phyloP scores from a whole-genome alignment of 2,113 vertebrate species.

The Prolemur simus region DNA sequence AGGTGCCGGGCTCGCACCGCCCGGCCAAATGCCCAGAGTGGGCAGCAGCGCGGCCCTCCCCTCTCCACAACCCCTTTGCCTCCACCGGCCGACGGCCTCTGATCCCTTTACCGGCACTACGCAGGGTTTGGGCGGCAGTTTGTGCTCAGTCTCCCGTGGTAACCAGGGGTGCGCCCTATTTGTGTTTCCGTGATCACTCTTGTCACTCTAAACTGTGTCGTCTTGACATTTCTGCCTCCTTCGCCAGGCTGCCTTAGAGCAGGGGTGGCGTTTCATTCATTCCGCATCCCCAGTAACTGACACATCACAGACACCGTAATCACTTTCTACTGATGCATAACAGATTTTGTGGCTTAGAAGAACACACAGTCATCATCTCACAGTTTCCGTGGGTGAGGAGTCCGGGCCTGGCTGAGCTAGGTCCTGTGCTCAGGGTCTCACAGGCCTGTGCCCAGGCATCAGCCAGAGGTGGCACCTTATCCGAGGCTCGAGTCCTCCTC shows the following conservation, averaged over 20 bases:
- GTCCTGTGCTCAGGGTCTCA: background rate
- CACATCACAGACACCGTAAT: background rate
- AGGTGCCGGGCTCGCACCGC: background rate
- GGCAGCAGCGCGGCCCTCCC: too few species aligned
- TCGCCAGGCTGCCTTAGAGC: background rate
- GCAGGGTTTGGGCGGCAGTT: background rate
- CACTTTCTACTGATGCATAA: background rate
- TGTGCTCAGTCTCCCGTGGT: accelerated
- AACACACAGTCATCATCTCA: background rate
- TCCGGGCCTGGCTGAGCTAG: too few species aligned
- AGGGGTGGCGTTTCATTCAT: background rate
- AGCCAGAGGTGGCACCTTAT: background rate
- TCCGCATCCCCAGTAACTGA: background rate
- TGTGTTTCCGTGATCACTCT: background rate
- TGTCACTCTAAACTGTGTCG: background rate
- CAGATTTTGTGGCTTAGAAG: background rate
- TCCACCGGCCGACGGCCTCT: accelerated
- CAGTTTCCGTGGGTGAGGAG: background rate
- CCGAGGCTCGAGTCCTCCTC: background rate
- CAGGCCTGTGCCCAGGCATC: background rate
- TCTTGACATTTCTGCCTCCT: background rate
- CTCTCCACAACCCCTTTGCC: accelerated
- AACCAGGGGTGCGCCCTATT: too few species aligned
- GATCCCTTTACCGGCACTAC: accelerated
- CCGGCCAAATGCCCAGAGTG: too few species aligned